phyloP scores from a whole-genome alignment of 1,140 invertebrate genomes.

The Ephestia elutella region DNA sequence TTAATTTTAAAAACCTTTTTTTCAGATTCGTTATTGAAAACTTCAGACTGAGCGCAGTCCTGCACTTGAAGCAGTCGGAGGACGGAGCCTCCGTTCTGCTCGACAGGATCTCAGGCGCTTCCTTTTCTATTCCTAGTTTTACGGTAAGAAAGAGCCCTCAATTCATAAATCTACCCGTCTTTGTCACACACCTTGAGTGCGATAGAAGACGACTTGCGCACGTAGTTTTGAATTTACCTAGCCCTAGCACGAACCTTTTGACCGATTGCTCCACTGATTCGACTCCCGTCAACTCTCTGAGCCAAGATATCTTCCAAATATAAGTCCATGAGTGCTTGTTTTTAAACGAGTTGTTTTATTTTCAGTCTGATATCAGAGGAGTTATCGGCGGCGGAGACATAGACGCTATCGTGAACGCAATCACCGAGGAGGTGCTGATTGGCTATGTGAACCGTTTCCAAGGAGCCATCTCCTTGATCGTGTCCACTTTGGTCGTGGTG shows the following conservation, averaged over 20 bases:
- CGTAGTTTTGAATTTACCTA: too few relatives aligned
- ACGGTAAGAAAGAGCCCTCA: conserved; percentile 24
- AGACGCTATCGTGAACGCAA: conserved; percentile 53
- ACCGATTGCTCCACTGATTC: too few relatives aligned
- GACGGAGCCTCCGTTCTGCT: conserved; percentile 40
- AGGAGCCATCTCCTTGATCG: conserved; percentile 30
- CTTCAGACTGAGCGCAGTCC: conserved; percentile 31
- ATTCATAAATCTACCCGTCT: not conserved
- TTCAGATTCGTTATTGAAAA: conserved; percentile 38
- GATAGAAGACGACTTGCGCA: too few relatives aligned
- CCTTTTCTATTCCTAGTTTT: conserved; percentile 35
- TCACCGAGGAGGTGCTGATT: conserved; percentile 49
- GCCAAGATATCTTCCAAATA: too few relatives aligned
- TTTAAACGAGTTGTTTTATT: not conserved
- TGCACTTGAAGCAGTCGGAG: conserved; percentile 45
- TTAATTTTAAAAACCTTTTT: not conserved
- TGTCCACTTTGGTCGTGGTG: conserved; percentile 13
- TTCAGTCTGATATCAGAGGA: conserved; percentile 39
- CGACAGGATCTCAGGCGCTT: conserved; percentile 36
- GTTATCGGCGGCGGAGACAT: conserved; percentile 62
- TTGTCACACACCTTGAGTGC: too few relatives aligned
- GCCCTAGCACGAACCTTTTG: too few relatives aligned
- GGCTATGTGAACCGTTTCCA: conserved; percentile 54
- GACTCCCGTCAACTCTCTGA: too few relatives aligned
- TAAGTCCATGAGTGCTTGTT: not conserved